These are phyloP conservation scores for Pristionchus exspectatus DNA, from an alignment of 2,888 invertebrate species.

Conservation along the genomic window DNA sequence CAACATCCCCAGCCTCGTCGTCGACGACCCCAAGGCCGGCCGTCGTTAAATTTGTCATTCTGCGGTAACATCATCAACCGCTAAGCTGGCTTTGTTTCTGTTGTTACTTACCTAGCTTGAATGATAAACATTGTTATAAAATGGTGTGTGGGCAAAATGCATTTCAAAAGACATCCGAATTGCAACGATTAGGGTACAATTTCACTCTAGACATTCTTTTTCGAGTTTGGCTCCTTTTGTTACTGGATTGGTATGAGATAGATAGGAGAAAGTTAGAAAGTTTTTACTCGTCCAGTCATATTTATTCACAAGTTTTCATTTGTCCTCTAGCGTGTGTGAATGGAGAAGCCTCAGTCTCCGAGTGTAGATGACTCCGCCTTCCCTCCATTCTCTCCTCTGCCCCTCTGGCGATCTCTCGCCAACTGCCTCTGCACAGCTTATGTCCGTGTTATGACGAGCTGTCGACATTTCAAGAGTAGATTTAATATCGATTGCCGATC, in stretches of 20 bases:
- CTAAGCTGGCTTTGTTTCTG: slow-evolving; percentile 50
- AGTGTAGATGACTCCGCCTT: slow-evolving; percentile 40
- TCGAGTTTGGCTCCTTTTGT: background rate
- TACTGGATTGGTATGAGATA: no score
- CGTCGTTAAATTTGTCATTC: slow-evolving; percentile 50
- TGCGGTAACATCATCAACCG: slow-evolving; percentile 38
- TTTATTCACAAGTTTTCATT: background rate
- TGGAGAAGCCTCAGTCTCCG: slow-evolving; percentile 2
- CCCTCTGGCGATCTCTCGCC: slow-evolving; percentile 40
- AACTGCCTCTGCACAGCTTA: slow-evolving; percentile 49
- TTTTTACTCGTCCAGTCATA: no score
- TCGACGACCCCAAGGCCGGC: slow-evolving; percentile 65
- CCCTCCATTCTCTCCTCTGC: slow-evolving; percentile 1
- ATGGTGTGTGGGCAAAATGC: background rate
- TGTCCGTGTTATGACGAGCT: slow-evolving; percentile 53
- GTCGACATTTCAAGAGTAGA: background rate
- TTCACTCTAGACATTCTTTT: no score
- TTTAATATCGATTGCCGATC: slow-evolving; percentile 42
- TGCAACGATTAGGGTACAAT: background rate
- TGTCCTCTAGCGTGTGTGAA: background rate
- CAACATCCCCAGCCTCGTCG: slow-evolving; percentile 68
- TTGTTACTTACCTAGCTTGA: slow-evolving; percentile 49
- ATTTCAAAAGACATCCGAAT: background rate
- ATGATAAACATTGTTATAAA: slow-evolving; percentile 38
- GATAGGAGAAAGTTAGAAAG: no score